These are phyloP conservation scores for Eurystomus glaucurus DNA, from an alignment of 2,797 vertebrate genomes.

Conservation along the genomic window DNA sequence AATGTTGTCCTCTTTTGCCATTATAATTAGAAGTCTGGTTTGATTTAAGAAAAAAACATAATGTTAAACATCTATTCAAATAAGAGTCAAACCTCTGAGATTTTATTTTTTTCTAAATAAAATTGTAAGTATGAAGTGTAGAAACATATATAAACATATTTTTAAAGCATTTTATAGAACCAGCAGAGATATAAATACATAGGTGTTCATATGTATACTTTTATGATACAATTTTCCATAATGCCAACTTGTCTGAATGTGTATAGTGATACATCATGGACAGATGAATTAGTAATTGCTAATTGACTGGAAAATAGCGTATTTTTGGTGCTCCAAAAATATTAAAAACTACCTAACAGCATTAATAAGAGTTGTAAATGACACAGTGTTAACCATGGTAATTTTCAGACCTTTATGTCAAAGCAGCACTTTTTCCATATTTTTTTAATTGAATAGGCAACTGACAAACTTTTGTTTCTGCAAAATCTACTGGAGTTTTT, in stretches of 20 bases:
- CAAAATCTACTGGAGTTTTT: neutral
- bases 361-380: neutral
- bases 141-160: neutral
- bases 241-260: neutral
- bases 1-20: neutral
- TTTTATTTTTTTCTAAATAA: neutral
- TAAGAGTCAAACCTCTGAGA: neutral
- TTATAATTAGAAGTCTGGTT: conserved; percentile 13
- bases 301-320: neutral
- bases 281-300: neutral
- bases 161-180: neutral
- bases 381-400: neutral
- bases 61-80: neutral
- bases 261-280: neutral
- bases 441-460: neutral
- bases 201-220: neutral
- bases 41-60: neutral
- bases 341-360: neutral
- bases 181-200: neutral
- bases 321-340: neutral
- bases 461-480: neutral
- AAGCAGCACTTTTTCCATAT: neutral
- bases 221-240: neutral
- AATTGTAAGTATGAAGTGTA: neutral
- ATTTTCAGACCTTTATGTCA: neutral